These are phyloP conservation scores for Venusia cambrica DNA, from an alignment of 2,888 invertebrate genomes.

Conservation along the genomic window DNA sequence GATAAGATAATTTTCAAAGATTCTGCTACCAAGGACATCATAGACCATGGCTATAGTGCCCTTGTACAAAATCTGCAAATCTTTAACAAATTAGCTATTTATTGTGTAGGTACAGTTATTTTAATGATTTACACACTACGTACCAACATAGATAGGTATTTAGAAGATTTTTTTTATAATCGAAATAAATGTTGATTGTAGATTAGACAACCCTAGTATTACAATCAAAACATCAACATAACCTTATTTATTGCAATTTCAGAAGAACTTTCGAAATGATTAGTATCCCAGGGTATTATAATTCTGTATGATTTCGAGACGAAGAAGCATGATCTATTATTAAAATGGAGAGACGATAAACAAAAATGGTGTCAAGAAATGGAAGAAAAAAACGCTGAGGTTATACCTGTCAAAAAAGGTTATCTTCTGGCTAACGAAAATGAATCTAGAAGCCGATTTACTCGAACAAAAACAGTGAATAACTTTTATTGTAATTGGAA, in stretches of 20 bases:
- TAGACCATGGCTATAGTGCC: no score
- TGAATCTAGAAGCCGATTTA: conserved; percentile 32
- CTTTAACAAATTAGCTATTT: no score
- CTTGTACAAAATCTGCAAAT: no score
- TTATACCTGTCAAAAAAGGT: conserved; percentile 75
- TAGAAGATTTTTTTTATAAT: no score
- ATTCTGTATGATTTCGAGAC: conserved; percentile 10
- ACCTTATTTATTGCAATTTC: conserved; percentile 53
- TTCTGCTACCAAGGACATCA: no score
- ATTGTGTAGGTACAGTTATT: no score
- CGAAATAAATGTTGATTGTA: conserved; percentile 10
- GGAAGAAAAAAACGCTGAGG: conserved; percentile 52
- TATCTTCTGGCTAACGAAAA: conserved; percentile 40
- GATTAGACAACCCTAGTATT: conserved; percentile 37
- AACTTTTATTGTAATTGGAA: conserved; percentile 6
- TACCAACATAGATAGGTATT: no score
- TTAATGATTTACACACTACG: no score
- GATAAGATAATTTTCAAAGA: no score
- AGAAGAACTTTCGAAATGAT: conserved; percentile 13
- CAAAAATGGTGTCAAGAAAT: conserved; percentile 74
- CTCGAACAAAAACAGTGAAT: conserved; percentile 8
- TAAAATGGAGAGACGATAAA: conserved; percentile 54
- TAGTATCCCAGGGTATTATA: conserved; percentile 3
- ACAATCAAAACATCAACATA: conserved; percentile 79
- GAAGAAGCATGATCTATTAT: conserved; percentile 35